phyloP scores from a whole-genome alignment of 2,113 vertebrate genomes.

The Brienomyrus brachyistius region DNA sequence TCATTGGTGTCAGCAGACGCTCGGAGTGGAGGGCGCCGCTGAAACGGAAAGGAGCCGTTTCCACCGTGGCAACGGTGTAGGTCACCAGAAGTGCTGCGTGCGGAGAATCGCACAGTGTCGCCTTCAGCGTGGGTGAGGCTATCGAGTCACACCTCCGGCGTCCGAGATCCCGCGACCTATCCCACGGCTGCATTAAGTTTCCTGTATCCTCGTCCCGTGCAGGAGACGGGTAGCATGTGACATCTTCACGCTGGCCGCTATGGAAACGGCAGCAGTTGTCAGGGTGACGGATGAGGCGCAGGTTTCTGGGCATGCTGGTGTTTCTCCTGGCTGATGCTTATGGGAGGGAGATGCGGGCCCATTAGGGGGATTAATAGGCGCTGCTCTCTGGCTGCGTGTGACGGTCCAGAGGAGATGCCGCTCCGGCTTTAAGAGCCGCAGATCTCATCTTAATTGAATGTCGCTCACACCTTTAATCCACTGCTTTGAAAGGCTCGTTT shows the following conservation, averaged over 20 bases:
- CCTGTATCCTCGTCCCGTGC: background rate
- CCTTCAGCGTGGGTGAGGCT: background rate
- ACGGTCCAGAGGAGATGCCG: background rate
- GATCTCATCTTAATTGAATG: slow-evolving; percentile 69
- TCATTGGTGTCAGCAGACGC: slow-evolving; percentile 7
- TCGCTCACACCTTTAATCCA: slow-evolving; percentile 55
- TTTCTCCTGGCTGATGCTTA: background rate
- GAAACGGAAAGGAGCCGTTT: slow-evolving; percentile 8
- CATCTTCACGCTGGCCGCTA: background rate
- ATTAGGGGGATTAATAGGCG: slow-evolving; percentile 60
- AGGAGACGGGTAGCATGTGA: background rate
- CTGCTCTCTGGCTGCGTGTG: slow-evolving; percentile 33
- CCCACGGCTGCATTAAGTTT: background rate
- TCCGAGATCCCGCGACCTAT: too few species aligned
- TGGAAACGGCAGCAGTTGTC: background rate
- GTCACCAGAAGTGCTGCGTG: slow-evolving; percentile 11
- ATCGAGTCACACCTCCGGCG: background rate
- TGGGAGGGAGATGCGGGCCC: slow-evolving; percentile 38
- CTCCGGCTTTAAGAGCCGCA: slow-evolving; percentile 20
- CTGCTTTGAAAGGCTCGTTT: slow-evolving; percentile 46
- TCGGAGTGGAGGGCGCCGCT: background rate
- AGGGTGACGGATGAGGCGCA: background rate
- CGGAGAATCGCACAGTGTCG: background rate
- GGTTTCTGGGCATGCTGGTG: background rate
- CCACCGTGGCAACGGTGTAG: background rate